phyloP scores from a whole-genome alignment of 1,140 invertebrate genomes.

The Tribolium madens region DNA sequence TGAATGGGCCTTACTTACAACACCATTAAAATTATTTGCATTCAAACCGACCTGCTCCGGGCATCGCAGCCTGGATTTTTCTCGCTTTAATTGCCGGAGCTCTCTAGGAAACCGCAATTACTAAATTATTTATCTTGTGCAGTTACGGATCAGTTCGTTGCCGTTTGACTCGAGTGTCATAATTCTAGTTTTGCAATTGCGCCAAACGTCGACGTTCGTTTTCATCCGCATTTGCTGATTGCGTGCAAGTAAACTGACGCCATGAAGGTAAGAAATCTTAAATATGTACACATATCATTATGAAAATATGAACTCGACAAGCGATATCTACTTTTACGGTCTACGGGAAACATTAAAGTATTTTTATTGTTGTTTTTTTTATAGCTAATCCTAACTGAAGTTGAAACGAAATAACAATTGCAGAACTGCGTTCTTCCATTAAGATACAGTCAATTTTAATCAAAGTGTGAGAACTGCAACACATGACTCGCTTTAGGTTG shows the following conservation, averaged over 20 bases:
- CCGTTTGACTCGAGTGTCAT: background rate
- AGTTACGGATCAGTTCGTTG: background rate
- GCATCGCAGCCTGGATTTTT: background rate
- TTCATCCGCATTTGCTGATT: background rate
- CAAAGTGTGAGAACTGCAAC: conserved; percentile 16
- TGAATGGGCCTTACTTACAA: conserved; percentile 32
- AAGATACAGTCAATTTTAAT: conserved; percentile 35
- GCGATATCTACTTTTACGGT: background rate
- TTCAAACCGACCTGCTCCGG: conserved; percentile 15
- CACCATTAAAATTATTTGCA: conserved; percentile 39
- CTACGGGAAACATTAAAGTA: background rate
- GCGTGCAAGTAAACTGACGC: background rate
- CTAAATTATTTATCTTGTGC: conserved; percentile 5
- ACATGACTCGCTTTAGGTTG: conserved; percentile 4
- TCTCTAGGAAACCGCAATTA: conserved; percentile 14
- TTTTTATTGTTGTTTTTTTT: background rate
- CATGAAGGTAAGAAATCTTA: background rate
- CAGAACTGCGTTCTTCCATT: conserved; percentile 31
- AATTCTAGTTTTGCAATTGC: background rate
- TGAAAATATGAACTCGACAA: background rate
- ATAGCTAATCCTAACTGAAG: conserved; percentile 8
- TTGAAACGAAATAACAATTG: conserved; percentile 21
- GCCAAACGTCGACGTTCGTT: background rate
- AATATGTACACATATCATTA: conserved; percentile 22
- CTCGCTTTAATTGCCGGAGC: conserved; percentile 10